phyloP scores from a whole-genome alignment of 2,113 vertebrate genomes.

The Scartelaos histophorus region DNA sequence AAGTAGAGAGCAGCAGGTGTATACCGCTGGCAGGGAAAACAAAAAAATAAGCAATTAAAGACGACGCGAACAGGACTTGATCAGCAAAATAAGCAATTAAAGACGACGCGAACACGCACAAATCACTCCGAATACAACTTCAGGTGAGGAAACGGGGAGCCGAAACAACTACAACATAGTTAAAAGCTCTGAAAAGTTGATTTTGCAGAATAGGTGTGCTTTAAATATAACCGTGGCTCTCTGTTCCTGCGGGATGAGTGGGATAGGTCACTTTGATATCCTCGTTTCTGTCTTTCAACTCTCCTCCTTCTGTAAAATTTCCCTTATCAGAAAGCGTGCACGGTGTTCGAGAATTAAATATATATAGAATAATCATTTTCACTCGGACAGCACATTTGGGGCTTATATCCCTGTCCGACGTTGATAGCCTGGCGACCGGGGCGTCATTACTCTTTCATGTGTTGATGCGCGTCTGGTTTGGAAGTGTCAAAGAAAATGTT shows the following conservation, averaged over 20 bases:
- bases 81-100: too few relatives aligned
- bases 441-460: slow-evolving; percentile 68
- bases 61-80: too few relatives aligned
- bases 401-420: slow-evolving; percentile 46
- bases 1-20: too few relatives aligned
- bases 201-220: slow-evolving; percentile 8
- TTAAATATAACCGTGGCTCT: slow-evolving; percentile 38
- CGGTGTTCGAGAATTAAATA: neutral
- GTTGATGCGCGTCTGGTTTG: slow-evolving; percentile 38
- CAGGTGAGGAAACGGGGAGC: too few relatives aligned
- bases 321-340: slow-evolving; percentile 37
- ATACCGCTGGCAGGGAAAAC: too few relatives aligned
- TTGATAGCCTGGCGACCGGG: slow-evolving; percentile 37
- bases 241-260: slow-evolving; percentile 38
- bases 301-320: slow-evolving; percentile 45
- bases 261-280: slow-evolving; percentile 54
- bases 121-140: too few relatives aligned
- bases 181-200: neutral
- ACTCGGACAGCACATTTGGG: slow-evolving; percentile 53
- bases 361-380: slow-evolving; percentile 12
- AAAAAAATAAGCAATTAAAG: too few relatives aligned
- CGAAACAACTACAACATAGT: too few relatives aligned
- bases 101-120: too few relatives aligned
- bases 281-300: slow-evolving; percentile 37
- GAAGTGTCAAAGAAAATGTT: slow-evolving; percentile 68